Conservation (phyloP, 2,797 vertebrate species). For the Orestias chungarensis region DNA sequence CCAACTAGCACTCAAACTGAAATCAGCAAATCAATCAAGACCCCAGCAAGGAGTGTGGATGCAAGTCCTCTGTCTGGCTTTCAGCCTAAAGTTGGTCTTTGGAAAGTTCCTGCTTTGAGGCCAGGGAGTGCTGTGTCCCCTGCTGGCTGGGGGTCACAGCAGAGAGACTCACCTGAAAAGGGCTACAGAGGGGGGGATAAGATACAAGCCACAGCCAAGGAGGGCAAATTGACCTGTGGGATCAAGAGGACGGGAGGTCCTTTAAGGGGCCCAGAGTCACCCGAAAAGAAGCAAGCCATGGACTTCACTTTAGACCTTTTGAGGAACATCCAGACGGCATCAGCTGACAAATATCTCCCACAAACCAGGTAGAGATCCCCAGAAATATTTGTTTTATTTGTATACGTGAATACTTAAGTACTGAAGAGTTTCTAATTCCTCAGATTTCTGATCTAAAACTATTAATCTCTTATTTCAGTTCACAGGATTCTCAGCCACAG, state of each 20-base stretch:
- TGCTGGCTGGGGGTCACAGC: constrained; percentile 70
- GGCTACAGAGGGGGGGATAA: constrained; percentile 66
- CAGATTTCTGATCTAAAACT: background rate
- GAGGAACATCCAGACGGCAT: constrained; percentile 71
- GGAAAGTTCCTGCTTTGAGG: constrained; percentile 84
- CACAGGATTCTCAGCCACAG: constrained; percentile 57
- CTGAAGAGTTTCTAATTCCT: background rate
- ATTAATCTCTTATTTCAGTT: constrained; percentile 55
- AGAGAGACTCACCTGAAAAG: constrained; percentile 65
- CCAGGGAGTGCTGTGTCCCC: constrained; percentile 63
- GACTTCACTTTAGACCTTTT: constrained; percentile 75
- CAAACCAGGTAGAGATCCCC: constrained; percentile 82
- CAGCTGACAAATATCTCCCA: constrained; percentile 74
- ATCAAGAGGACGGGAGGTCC: constrained; percentile 73
- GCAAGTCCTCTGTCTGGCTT: constrained; percentile 56
- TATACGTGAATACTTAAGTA: background rate
- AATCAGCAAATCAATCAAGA: constrained; percentile 75
- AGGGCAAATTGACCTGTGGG: constrained; percentile 66
- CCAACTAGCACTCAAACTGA: constrained; percentile 64
- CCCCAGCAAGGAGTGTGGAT: constrained; percentile 46
- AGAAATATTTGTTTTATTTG: background rate
- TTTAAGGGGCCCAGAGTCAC: constrained; percentile 60
- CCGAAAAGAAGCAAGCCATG: constrained; percentile 80
- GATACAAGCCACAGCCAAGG: constrained; percentile 53
- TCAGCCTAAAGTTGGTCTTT: constrained; percentile 80